These are phyloP conservation scores for Leontocebus nigricollis DNA, from an alignment of 2,797 vertebrate genomes.

Conservation along the genomic window DNA sequence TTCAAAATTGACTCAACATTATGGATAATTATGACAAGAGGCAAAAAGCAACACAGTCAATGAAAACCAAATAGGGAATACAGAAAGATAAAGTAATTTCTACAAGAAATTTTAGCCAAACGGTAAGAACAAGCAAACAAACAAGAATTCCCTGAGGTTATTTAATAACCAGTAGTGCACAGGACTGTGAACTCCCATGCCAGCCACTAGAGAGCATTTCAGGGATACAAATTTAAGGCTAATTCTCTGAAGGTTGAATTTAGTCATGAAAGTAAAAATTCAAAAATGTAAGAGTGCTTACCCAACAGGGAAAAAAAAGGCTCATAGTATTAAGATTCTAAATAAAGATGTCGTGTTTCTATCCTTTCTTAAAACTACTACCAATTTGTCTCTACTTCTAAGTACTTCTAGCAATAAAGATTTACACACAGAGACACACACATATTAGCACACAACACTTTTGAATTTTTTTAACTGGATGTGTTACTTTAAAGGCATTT, in stretches of 20 bases:
- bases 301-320: neutral
- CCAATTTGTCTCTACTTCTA: neutral
- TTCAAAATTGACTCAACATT: constrained; percentile 67
- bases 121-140: constrained; percentile 58
- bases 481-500: neutral
- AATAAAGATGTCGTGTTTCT: neutral
- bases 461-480: neutral
- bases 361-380: neutral
- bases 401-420: neutral
- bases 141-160: constrained; percentile 44
- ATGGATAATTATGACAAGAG: constrained; percentile 69
- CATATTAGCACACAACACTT: neutral
- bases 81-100: constrained; percentile 49
- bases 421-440: neutral
- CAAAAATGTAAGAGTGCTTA: neutral
- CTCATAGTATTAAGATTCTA: neutral
- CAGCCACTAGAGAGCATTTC: constrained; percentile 67
- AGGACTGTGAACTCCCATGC: constrained; percentile 51
- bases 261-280: constrained; percentile 20
- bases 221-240: constrained; percentile 53
- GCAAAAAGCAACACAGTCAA: constrained; percentile 38
- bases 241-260: constrained; percentile 48
- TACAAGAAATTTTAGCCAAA: constrained; percentile 1
- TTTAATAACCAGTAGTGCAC: constrained; percentile 11
- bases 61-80: constrained; percentile 57